Base-by-base conservation (phyloP, 2,888 invertebrate genomes). In the Eurois occulta region DNA sequence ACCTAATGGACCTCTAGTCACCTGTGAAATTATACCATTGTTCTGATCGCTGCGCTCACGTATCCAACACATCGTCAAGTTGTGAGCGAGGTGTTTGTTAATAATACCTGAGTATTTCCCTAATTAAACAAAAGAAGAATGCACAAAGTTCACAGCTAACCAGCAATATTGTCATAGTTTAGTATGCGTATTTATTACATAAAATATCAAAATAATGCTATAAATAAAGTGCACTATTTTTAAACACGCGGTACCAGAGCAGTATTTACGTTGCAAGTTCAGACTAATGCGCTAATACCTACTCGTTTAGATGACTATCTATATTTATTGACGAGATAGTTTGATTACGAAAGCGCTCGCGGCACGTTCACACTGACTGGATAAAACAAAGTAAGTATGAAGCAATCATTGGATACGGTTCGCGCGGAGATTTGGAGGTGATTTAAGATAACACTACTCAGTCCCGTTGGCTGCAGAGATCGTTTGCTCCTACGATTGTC, bases 381-480 rank as follows among this genome's bases (percentile, higher is more conserved):
- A 82, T 85, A 81, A 79, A 84, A 77, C 79, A 80, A 81, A 77
- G 71, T 81, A 81, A 77, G 71, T 82, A 77, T 81, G 60, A 78
- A 69, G 78, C 72, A 80, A 81, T 84, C 75, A 70, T 79, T 72
- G 82, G 81, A 76, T 72, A 82, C 72, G 78, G 81, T 81, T 79
- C 75, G 78, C 89, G 91, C 87, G 87, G 90, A 92, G 92, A 94
- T 94, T 94, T 93, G 94, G 90, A 79, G 88, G 92, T 91, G 93
- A 94, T 94, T 91, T 90, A 90, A 94, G 95, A 95, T 95, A 95
- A 93, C 92, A 94, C 91, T 92, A 92, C 91, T 84, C 87, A 89
- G 92, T 95, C 95, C 96, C 96, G 96, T 96, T 95, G 92, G 90
- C 91, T 93, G 91, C 85, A 84, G 88, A 92, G 93, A 94, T 95